A percentile compares a stretch with the other conserved stretches of the same genome.
Evolutionary conservation across 30 jellyfish, hydroid and myxozoan genomes (phyloP).

Genomic region (Mastigias papua): DNA sequence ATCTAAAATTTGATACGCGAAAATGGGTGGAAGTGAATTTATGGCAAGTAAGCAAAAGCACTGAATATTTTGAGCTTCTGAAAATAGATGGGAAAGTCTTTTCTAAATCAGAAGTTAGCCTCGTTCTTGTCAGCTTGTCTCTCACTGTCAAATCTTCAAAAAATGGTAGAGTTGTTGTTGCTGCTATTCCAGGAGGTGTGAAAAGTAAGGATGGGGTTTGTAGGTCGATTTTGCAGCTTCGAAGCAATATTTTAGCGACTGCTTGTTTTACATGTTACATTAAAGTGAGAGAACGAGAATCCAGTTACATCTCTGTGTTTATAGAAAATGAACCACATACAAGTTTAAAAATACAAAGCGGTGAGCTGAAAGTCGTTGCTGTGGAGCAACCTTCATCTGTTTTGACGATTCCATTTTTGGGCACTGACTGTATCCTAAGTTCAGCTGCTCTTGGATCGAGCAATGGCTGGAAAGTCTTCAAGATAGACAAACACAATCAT

Average conservation of each 20-base stretch:
- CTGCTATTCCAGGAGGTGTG: conserved; percentile 57
- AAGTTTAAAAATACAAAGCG: neutral
- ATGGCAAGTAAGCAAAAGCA: conserved; percentile 37
- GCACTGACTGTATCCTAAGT: neutral
- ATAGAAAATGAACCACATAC: neutral
- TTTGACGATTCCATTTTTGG: conserved; percentile 2
- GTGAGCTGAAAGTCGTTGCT: conserved; percentile 29
- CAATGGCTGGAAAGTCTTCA: conserved; percentile 13
- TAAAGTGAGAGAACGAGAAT: conserved; percentile 25
- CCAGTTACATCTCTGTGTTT: conserved; percentile 43
- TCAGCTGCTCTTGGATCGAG: neutral
- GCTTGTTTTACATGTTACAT: conserved; percentile 13
- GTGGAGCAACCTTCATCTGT: conserved; percentile 24
- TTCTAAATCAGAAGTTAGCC: conserved; percentile 6
- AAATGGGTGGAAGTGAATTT: conserved; percentile 22
- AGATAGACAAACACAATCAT: neutral
- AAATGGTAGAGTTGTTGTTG: conserved; percentile 9
- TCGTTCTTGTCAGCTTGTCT: conserved; percentile 48
- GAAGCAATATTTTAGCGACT: neutral
- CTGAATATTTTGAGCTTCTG: conserved; percentile 10
- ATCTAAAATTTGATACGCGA: neutral
- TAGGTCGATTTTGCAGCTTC: neutral
- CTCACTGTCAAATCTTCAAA: conserved; percentile 5
- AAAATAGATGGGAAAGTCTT: conserved; percentile 54
- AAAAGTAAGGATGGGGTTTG: conserved; percentile 1